These are phyloP conservation scores for Leptinotarsa texana DNA, from an alignment of 1,140 invertebrate genomes.

Conservation along the genomic window DNA sequence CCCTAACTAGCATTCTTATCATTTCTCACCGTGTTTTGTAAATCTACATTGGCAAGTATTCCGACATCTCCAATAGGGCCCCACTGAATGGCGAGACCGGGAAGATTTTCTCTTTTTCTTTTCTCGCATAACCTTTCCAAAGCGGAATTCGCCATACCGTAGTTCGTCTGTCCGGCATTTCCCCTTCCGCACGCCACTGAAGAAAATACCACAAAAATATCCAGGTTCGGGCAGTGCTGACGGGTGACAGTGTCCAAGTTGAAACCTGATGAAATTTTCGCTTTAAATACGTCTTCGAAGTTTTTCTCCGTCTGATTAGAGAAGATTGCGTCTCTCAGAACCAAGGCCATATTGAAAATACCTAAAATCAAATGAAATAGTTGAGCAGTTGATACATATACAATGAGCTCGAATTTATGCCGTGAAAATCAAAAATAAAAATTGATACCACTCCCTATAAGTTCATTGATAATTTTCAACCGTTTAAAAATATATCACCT, in stretches of 20 bases:
- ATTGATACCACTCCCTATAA: no score
- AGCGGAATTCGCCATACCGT: slow-evolving; percentile 67
- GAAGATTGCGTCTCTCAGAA: slow-evolving; percentile 83
- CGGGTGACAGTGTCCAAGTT: slow-evolving; percentile 72
- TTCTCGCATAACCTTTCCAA: slow-evolving; percentile 66
- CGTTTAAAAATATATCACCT: no score
- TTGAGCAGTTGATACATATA: no score
- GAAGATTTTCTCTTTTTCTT: slow-evolving; percentile 58
- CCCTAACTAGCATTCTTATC: no score
- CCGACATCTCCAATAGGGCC: slow-evolving; percentile 63
- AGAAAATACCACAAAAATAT: slow-evolving; percentile 71
- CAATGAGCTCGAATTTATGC: no score
- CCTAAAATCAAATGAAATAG: slow-evolving; percentile 48
- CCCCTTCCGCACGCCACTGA: slow-evolving; percentile 77
- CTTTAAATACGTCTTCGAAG: slow-evolving; percentile 73
- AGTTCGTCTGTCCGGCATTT: slow-evolving; percentile 79
- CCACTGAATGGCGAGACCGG: slow-evolving; percentile 65
- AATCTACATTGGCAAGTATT: slow-evolving; percentile 39
- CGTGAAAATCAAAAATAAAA: no score
- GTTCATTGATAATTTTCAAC: no score
- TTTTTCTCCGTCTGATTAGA: slow-evolving; percentile 83
- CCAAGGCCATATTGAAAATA: slow-evolving; percentile 91
- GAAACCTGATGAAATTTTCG: slow-evolving; percentile 82
- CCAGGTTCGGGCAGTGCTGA: slow-evolving; percentile 25
- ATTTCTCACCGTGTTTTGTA: no score